Evolutionary conservation across 2,113 vertebrate species (phyloP).

Genomic region (Neoarius graeffei): DNA sequence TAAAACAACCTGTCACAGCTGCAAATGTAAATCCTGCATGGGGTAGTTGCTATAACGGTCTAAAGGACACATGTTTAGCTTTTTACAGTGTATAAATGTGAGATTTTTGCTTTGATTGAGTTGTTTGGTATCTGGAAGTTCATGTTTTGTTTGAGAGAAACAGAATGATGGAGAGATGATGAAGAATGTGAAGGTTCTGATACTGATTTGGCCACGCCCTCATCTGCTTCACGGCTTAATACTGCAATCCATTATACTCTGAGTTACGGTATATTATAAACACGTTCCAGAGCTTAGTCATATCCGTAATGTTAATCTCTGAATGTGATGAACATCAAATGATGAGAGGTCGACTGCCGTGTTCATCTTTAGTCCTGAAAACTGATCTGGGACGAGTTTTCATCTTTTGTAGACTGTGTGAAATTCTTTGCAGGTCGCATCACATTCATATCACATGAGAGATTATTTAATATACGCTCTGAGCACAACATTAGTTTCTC

Average conservation of each 20-base stretch:
- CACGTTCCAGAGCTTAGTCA: neutral
- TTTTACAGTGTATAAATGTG: neutral
- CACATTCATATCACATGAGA: too few relatives aligned
- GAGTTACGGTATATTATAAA: neutral
- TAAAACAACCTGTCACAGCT: neutral
- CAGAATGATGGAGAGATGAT: neutral
- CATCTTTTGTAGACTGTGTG: too few relatives aligned
- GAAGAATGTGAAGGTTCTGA: neutral
- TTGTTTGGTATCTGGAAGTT: neutral
- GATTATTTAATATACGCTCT: too few relatives aligned
- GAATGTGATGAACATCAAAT: neutral
- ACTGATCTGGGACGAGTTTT: too few relatives aligned
- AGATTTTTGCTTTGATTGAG: neutral
- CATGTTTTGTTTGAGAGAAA: slow-evolving; percentile 10
- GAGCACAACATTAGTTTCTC: too few relatives aligned
- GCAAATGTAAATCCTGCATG: neutral
- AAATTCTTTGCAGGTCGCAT: too few relatives aligned
- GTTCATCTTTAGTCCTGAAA: too few relatives aligned
- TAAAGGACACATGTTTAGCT: neutral
- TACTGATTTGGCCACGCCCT: neutral
- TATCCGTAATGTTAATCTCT: neutral
- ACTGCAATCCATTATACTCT: neutral
- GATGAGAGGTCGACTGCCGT: too few relatives aligned
- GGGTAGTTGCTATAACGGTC: neutral
- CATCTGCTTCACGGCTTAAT: neutral